These are phyloP conservation scores for Elaphurus davidianus DNA, from an alignment of 2,113 vertebrate species.

Conservation along the genomic window DNA sequence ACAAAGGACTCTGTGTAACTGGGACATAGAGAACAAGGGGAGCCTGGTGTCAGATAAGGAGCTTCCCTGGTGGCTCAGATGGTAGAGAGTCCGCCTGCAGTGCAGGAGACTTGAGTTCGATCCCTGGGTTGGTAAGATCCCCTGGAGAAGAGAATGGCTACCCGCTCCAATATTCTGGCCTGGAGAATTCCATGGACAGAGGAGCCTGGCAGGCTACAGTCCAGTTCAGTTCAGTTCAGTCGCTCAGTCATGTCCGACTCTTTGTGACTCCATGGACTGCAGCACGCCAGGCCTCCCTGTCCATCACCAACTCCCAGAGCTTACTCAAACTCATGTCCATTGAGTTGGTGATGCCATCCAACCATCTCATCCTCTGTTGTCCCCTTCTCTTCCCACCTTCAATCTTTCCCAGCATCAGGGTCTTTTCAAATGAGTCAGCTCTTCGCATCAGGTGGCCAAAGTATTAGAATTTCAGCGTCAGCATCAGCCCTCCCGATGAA, in stretches of 20 bases:
- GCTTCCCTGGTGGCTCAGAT: neutral
- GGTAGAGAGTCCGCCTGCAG: neutral
- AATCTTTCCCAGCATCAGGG: neutral
- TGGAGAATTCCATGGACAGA: neutral
- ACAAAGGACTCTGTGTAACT: neutral
- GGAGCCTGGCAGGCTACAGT: neutral
- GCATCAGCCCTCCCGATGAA: neutral
- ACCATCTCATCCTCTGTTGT: neutral
- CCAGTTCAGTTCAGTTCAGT: neutral
- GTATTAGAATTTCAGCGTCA: neutral
- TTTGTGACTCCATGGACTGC: neutral
- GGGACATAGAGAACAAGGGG: neutral
- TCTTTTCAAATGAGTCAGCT: neutral
- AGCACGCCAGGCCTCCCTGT: neutral
- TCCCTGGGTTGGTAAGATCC: neutral
- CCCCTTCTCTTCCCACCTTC: neutral
- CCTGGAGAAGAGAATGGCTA: neutral
- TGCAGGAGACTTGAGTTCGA: neutral
- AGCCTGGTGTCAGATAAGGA: neutral
- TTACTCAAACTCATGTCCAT: neutral
- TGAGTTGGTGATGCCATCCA: neutral
- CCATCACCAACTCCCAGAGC: neutral
- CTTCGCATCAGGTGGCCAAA: neutral
- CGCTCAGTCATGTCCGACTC: neutral
- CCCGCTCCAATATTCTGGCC: neutral